These are phyloP conservation scores for Aleiodes sp. DNA, from an alignment of 1,140 invertebrate species.

Conservation along the genomic window DNA sequence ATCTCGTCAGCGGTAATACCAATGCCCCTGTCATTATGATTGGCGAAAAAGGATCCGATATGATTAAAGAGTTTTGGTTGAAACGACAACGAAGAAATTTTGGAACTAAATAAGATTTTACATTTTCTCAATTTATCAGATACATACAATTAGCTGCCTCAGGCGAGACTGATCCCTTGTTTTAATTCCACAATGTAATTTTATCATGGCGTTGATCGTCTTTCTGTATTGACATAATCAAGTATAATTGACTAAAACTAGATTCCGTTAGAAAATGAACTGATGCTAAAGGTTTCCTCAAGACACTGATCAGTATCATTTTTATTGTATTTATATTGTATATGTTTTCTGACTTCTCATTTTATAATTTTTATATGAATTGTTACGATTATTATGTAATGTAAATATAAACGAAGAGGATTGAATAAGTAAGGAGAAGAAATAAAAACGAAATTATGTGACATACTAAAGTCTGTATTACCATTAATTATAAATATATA, in stretches of 20 bases:
- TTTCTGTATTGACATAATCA: neutral
- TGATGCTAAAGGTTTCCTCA: too few relatives aligned
- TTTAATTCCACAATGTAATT: neutral
- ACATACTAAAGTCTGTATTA: too few relatives aligned
- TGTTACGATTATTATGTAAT: too few relatives aligned
- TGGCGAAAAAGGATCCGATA: slow-evolving; percentile 82
- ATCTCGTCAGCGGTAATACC: slow-evolving; percentile 83
- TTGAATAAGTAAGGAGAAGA: too few relatives aligned
- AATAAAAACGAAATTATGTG: too few relatives aligned
- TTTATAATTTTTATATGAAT: neutral
- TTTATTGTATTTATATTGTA: neutral
- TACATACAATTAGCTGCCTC: too few relatives aligned
- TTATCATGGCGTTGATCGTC: slow-evolving; percentile 21
- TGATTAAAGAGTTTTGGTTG: slow-evolving; percentile 84
- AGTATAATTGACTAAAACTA: too few relatives aligned
- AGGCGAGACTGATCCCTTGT: too few relatives aligned
- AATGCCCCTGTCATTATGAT: slow-evolving; percentile 88
- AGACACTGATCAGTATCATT: too few relatives aligned
- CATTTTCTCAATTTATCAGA: neutral
- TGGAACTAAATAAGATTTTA: neutral
- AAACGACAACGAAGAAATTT: slow-evolving; percentile 48
- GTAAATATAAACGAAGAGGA: too few relatives aligned
- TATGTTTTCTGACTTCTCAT: neutral
- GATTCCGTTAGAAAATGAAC: too few relatives aligned
- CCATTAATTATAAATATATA: neutral